Evolutionary conservation across 2,888 invertebrate species (phyloP).

Genomic region (Liodrosophila aerea): DNA sequence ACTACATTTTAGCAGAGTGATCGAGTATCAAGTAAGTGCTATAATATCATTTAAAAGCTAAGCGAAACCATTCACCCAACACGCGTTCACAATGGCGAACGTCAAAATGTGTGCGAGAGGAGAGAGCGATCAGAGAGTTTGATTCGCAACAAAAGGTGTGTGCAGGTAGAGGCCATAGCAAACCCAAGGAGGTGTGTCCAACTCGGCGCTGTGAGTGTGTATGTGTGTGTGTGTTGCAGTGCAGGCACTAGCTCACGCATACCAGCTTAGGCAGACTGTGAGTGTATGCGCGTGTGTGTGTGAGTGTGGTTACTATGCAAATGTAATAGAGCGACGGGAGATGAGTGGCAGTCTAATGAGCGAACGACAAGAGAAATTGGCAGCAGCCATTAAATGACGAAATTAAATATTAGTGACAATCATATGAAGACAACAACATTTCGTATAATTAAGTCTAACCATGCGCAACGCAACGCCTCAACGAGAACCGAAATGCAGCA

Average conservation of each 20-base stretch:
- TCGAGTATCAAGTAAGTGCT: not conserved
- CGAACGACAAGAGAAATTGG: conserved; percentile 71
- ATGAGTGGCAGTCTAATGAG: conserved; percentile 59
- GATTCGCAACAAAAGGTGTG: conserved; percentile 68
- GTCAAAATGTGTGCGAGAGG: conserved; percentile 31
- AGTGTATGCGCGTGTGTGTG: not conserved
- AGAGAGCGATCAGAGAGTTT: conserved; percentile 27
- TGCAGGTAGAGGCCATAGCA: conserved; percentile 58
- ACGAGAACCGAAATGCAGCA: conserved; percentile 72
- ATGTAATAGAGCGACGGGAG: conserved; percentile 27
- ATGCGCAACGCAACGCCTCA: conserved; percentile 77
- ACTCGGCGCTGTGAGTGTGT: conserved; percentile 33
- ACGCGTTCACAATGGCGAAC: conserved; percentile 55
- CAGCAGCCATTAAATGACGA: conserved; percentile 67
- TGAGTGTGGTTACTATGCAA: conserved; percentile 3
- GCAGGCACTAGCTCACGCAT: conserved; percentile 26
- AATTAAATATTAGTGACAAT: conserved; percentile 71
- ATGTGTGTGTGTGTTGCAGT: conserved; percentile 14
- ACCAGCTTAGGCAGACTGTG: too few species aligned
- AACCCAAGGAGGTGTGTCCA: conserved; percentile 70
- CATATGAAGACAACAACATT: conserved; percentile 72
- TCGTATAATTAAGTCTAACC: conserved; percentile 79
- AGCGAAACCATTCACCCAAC: conserved; percentile 14
- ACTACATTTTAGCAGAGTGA: too few species aligned
- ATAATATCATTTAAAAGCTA: not conserved